Evolutionary conservation across 2,888 invertebrate species (phyloP), one percentile per base, ranked within the genome.

Genomic region (Melieria crassipennis): DNA sequence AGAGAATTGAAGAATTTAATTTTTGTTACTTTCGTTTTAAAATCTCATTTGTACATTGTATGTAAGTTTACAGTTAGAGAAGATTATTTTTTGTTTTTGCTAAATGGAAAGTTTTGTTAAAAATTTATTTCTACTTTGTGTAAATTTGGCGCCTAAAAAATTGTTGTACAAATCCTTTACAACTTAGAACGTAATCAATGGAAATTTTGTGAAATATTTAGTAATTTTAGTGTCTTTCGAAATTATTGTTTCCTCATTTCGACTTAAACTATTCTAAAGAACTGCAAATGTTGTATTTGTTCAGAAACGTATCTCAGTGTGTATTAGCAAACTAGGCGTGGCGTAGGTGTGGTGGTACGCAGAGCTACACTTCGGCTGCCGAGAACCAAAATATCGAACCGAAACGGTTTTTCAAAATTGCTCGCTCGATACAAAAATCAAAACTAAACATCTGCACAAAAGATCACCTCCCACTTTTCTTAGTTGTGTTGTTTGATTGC

Each of bases 301-400:
- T 82, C 78, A 69, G 69, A 80, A 80, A 80, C 82, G 79, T 80
- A 82, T 82, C 82, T 82, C 82, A 82, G 82, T 82, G 83, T 82
- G 79, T 81, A 81, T 74, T 81, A 67, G 60, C 52, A 73, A 73
- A 65, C 46, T 16, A 58, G 63, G 52, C 57, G 48, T 48, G 5
- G n/a, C 52, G 10, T 42, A 46, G 58, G 30, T 30, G 30, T 30
- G 30, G 30, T 30, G 30, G 30, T 30, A 30, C 30, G 30, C 30
- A 30, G 30, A 30, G 30, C 30, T 30, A 3, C 30, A 30, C 30
- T 30, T 30, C 30, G 30, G 30, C 30, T 30, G 30, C 30, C 30
- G 3, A 30, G 1, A 30, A 30, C 30, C 30, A 30, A 30, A 30
- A 30, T 30, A 30, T 30, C 3, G 30, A 30, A 30, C 30, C 30